A percentile compares a stretch with the other conserved stretches of the same genome.
Evolutionary conservation across 2,113 vertebrate species (phyloP).

Genomic region (Pholis gunnellus): DNA sequence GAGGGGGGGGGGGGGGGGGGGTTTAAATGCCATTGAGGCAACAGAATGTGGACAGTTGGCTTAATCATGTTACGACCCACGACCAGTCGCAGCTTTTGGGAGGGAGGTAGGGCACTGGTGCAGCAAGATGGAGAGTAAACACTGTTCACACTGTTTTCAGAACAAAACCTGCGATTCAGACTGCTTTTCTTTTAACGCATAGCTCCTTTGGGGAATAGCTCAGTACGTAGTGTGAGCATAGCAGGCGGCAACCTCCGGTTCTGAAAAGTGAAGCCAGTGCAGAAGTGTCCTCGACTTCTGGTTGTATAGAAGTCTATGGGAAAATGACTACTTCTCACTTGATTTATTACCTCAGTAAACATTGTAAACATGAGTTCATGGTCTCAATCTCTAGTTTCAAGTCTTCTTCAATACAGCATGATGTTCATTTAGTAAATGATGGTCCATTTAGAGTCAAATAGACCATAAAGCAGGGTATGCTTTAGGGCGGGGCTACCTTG

Average conservation of each 20-base stretch:
- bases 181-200: neutral
- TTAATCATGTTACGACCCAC: slow-evolving; percentile 22
- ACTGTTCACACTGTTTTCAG: neutral
- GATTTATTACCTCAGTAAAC: neutral
- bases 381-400: neutral
- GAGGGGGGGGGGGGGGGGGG: too few relatives aligned
- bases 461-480: neutral
- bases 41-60: slow-evolving; percentile 24
- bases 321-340: neutral
- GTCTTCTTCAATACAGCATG: neutral
- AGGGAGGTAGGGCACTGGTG: neutral
- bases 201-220: neutral
- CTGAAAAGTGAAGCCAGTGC: too few relatives aligned
- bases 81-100: slow-evolving; percentile 25
- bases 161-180: too few relatives aligned
- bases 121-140: neutral
- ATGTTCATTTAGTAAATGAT: neutral
- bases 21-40: slow-evolving; percentile 50
- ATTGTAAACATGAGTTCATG: neutral
- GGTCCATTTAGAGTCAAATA: neutral
- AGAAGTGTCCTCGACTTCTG: too few relatives aligned
- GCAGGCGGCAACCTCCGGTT: too few relatives aligned
- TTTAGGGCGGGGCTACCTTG: too few relatives aligned
- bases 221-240: too few relatives aligned
- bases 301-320: too few relatives aligned